Conservation (phyloP, 2,113 vertebrate species). For the Scytalopus superciliaris region DNA sequence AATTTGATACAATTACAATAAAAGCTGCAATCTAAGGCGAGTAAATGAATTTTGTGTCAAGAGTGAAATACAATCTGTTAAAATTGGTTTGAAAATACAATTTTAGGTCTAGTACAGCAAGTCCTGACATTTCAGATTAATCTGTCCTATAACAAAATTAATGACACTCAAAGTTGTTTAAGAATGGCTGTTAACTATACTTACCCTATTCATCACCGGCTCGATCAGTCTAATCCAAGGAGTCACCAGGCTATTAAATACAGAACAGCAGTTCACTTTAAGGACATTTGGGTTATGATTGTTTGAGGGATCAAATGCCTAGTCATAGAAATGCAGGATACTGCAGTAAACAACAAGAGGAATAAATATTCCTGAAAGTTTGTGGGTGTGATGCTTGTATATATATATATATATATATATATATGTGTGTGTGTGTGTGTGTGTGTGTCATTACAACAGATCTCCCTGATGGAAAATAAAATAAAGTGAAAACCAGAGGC, state of each 20-base stretch:
- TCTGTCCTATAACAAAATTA: conserved; percentile 76
- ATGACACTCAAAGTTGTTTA: conserved; percentile 74
- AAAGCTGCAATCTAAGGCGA: conserved; percentile 59
- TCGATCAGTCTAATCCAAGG: conserved; percentile 63
- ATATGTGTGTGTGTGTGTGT: too few species aligned
- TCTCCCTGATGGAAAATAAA: neutral
- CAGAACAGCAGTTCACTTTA: conserved; percentile 46
- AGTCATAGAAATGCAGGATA: neutral
- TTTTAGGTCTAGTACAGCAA: conserved; percentile 76
- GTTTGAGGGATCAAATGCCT: conserved; percentile 30
- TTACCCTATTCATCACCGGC: conserved; percentile 72
- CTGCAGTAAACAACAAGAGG: neutral
- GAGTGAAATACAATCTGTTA: conserved; percentile 77
- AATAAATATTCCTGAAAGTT: neutral
- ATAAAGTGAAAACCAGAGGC: neutral
- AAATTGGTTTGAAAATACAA: conserved; percentile 78
- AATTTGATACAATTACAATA: conserved; percentile 70
- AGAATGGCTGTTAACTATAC: conserved; percentile 76
- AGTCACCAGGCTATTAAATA: conserved; percentile 68
- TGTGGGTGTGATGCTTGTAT: neutral
- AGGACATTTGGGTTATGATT: conserved; percentile 43
- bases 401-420: too few species aligned
- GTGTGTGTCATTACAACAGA: neutral
- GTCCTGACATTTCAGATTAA: conserved; percentile 76
- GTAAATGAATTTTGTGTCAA: conserved; percentile 74